Percentiles rank a stretch among this genome's conserved stretches.
These are phyloP conservation scores for Drosophila subobscura DNA, from an alignment of 1,140 invertebrate species.

Conservation along the genomic window DNA sequence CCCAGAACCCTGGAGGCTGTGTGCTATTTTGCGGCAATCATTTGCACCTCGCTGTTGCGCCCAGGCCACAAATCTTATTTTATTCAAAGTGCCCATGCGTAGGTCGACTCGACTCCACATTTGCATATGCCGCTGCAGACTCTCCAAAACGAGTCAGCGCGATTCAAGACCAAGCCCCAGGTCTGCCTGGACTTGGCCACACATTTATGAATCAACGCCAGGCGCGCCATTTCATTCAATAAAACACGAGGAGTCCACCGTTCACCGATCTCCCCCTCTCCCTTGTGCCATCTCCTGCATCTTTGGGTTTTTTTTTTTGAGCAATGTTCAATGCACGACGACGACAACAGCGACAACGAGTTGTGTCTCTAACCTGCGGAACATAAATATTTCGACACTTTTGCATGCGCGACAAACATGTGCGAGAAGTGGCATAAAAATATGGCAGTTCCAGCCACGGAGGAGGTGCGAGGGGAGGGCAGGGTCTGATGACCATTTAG, in stretches of 20 bases:
- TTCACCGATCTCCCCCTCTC: not conserved
- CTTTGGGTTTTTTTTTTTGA: slow-evolving; percentile 46
- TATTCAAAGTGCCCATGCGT: slow-evolving; percentile 72
- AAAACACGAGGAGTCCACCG: slow-evolving; percentile 63
- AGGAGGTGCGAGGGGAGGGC: slow-evolving; percentile 2
- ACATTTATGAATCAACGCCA: slow-evolving; percentile 82
- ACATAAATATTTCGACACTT: slow-evolving; percentile 83
- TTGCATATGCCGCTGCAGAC: slow-evolving; percentile 65
- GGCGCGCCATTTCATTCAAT: slow-evolving; percentile 78
- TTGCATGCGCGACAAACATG: slow-evolving; percentile 75
- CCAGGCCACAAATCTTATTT: slow-evolving; percentile 74
- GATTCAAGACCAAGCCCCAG: slow-evolving; percentile 21
- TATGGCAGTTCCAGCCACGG: slow-evolving; percentile 57
- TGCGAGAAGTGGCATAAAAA: slow-evolving; percentile 77
- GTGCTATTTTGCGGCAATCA: slow-evolving; percentile 59
- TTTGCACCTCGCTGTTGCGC: slow-evolving; percentile 65
- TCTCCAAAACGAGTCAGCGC: not conserved
- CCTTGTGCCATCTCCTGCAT: not conserved
- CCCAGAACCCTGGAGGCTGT: not conserved
- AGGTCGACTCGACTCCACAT: slow-evolving; percentile 65
- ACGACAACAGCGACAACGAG: slow-evolving; percentile 54
- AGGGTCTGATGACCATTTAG: slow-evolving; percentile 62
- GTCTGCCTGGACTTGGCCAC: slow-evolving; percentile 41
- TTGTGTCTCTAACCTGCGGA: slow-evolving; percentile 69
- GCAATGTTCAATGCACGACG: slow-evolving; percentile 76